Evolutionary conservation across 1,140 invertebrate species (phyloP), one percentile per base, ranked within the genome.

Genomic region (Cherax destructor): DNA sequence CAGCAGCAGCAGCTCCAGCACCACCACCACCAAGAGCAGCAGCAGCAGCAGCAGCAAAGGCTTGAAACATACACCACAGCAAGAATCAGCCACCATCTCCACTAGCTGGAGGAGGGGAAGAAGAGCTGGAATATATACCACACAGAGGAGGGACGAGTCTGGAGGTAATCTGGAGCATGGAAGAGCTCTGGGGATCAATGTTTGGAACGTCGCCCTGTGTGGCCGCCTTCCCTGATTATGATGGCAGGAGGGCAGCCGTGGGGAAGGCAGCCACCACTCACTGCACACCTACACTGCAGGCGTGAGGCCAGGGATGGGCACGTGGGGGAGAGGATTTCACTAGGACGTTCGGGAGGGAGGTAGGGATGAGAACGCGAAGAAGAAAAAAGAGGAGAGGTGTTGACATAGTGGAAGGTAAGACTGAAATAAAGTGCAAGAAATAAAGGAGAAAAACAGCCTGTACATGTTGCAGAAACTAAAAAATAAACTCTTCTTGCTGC

Each of bases 111-210:
- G 80, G 21, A n/a, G 80, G 18, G 41, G 52, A 21, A 59, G 16
- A 49, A n/a, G 21, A 13, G 79, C 41, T 81, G 56, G 65, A 69
- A 69, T 11, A 74, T 30, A 74, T n/a, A 74, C 69, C 80, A 83
- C 56, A 61, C 21, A 50, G 50, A 50, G 50, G 49, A 80, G 50
- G 49, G 79, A 61, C 80, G 81, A 83, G 81, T n/a, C 81, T 69
- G 81, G 81, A 69, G 52, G 24, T 83, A 83, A 83, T 83, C 81
- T 83, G 81, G 81, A 83, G 81, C 81, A 83, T 83, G 69, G 81
- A 83, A 69, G 81, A 56, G 81, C 81, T 83, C 81, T 83, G 81
- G 61, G 81, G 81, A 83, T 83, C 81, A 83, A 83, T 83, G 81
- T 83, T 83, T 83, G 61, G 81, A 83, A 83, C 81, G 59, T 83